A percentile compares a stretch with the other conserved stretches of the same genome.
Evolutionary conservation across 2,113 vertebrate genomes (phyloP).

Genomic region (Misgurnus anguillicaudatus): DNA sequence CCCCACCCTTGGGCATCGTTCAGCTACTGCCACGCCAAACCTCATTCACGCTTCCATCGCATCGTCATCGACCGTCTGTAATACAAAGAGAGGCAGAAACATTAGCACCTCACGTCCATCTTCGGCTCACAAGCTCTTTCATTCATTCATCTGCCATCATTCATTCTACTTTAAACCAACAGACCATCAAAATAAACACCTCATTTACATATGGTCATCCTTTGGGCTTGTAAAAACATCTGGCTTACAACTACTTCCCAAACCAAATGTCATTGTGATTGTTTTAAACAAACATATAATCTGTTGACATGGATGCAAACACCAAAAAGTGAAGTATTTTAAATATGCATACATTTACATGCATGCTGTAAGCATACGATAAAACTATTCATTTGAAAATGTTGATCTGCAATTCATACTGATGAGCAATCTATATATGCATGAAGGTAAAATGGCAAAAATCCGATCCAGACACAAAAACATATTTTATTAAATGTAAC

Average conservation of each 20-base stretch:
- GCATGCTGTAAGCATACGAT: too few relatives aligned
- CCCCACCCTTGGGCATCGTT: slow-evolving; percentile 99
- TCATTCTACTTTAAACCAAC: neutral
- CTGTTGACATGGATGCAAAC: neutral
- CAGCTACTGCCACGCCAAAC: slow-evolving; percentile 93
- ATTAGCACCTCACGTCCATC: slow-evolving; percentile 54
- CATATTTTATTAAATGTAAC: neutral
- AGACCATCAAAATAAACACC: neutral
- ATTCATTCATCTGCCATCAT: slow-evolving; percentile 60
- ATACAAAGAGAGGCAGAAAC: slow-evolving; percentile 48
- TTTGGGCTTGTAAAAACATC: too few relatives aligned
- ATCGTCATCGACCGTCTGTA: slow-evolving; percentile 95
- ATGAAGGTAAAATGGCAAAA: neutral
- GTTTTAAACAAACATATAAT: neutral
- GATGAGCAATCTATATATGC: too few relatives aligned
- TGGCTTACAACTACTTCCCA: too few relatives aligned
- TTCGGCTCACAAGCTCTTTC: neutral
- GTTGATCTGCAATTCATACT: too few relatives aligned
- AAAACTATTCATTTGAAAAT: too few relatives aligned
- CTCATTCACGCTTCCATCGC: slow-evolving; percentile 96
- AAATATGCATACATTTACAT: too few relatives aligned
- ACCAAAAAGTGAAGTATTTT: too few relatives aligned
- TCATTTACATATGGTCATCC: neutral
- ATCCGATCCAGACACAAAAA: neutral
- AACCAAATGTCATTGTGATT: too few relatives aligned